Evolutionary conservation across 2,113 vertebrate species (phyloP).

Genomic region (Saccopteryx leptura): DNA sequence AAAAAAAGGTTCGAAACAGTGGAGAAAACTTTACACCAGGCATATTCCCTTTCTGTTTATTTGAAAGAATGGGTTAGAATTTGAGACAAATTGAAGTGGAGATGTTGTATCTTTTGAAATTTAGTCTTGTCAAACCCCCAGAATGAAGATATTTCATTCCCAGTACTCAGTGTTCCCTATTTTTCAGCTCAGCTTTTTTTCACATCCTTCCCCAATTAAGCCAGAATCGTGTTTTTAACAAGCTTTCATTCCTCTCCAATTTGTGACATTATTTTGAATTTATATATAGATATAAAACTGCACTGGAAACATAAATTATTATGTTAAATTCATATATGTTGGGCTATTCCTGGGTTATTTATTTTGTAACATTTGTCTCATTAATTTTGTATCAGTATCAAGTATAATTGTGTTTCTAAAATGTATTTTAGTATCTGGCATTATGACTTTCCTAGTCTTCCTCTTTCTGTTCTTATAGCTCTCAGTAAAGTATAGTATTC

Average conservation of each 20-base stretch:
- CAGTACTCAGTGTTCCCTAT: background rate
- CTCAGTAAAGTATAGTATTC: background rate
- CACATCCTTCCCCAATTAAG: background rate
- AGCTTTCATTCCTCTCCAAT: background rate
- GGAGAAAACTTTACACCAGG: background rate
- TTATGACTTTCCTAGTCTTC: background rate
- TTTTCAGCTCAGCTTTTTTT: background rate
- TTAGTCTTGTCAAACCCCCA: background rate
- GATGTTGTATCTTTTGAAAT: background rate
- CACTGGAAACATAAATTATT: background rate
- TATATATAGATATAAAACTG: background rate
- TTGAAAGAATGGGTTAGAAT: background rate
- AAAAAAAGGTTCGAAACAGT: background rate
- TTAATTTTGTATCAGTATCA: background rate
- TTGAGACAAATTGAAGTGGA: background rate
- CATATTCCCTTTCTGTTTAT: background rate
- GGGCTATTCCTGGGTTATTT: background rate
- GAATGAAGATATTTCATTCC: background rate
- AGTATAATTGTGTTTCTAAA: background rate
- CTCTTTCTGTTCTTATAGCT: background rate
- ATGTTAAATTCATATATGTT: background rate
- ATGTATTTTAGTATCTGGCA: slow-evolving; percentile 18
- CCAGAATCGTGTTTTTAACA: slow-evolving; percentile 3
- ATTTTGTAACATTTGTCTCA: background rate
- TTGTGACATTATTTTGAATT: slow-evolving; percentile 16